These are phyloP conservation scores for Paralinhomoeus sp. DNA, from an alignment of 2,888 invertebrate genomes.

Conservation along the genomic window DNA sequence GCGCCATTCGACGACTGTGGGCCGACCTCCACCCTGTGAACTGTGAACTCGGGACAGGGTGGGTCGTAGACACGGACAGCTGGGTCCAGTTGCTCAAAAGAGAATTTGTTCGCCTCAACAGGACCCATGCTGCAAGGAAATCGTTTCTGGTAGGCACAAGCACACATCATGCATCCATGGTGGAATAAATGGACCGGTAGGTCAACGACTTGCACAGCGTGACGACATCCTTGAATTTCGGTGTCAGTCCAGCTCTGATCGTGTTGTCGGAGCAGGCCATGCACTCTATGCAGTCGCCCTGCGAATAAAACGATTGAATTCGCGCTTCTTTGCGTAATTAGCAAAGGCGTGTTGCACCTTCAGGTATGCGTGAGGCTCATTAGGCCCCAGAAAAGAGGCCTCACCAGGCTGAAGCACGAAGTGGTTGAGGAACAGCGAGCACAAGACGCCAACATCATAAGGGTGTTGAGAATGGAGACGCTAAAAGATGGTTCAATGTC, in stretches of 20 bases:
- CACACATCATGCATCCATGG: too few relatives aligned
- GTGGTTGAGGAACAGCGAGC: conserved; percentile 71
- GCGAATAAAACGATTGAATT: too few relatives aligned
- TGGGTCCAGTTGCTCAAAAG: conserved; percentile 20
- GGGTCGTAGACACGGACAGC: conserved; percentile 44
- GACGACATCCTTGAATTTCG: conserved; percentile 71
- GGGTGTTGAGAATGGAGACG: too few relatives aligned
- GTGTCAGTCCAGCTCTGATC: conserved; percentile 82
- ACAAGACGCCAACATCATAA: conserved; percentile 81
- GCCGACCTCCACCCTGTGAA: conserved; percentile 49
- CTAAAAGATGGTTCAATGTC: too few relatives aligned
- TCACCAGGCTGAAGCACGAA: conserved; percentile 59
- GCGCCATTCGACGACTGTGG: background rate
- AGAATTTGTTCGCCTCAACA: conserved; percentile 1
- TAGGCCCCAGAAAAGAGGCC: conserved; percentile 70
- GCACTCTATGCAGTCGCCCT: conserved; percentile 77
- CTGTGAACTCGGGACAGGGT: conserved; percentile 74
- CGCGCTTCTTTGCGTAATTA: too few relatives aligned
- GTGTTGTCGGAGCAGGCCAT: conserved; percentile 99
- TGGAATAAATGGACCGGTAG: too few relatives aligned
- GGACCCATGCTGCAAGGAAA: background rate
- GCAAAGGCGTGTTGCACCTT: too few relatives aligned
- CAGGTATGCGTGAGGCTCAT: conserved; percentile 85
- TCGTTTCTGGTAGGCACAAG: background rate
- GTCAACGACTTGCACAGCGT: conserved; percentile 60